A percentile compares a stretch with the other conserved stretches of the same genome.
These are phyloP conservation scores for Seira sanloemensis DNA, from an alignment of 2,888 invertebrate genomes.

Conservation along the genomic window DNA sequence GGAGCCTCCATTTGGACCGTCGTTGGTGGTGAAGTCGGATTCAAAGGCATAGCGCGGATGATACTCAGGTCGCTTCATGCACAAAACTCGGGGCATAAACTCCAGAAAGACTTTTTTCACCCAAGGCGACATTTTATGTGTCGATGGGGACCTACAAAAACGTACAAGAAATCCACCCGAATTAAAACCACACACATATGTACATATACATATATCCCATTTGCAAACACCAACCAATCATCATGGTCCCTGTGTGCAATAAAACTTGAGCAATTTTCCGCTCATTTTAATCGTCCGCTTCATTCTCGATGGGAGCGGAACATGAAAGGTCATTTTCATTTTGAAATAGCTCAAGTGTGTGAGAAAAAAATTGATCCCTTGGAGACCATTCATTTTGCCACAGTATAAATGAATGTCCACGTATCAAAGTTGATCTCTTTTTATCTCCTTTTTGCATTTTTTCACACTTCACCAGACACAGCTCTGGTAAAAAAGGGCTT, in stretches of 20 bases:
- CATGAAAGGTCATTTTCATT: not conserved
- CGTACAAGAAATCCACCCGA: slow-evolving; percentile 77
- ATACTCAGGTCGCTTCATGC: slow-evolving; percentile 94
- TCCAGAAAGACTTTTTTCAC: slow-evolving; percentile 93
- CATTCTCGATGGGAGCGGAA: not conserved
- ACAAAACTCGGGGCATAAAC: slow-evolving; percentile 91
- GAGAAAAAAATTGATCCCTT: slow-evolving; percentile 13
- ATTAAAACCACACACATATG: not conserved
- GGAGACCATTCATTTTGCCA: slow-evolving; percentile 18
- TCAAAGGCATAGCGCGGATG: slow-evolving; percentile 82
- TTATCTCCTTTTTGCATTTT: not conserved
- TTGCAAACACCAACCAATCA: not conserved
- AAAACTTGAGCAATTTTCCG: not conserved
- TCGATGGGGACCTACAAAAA: slow-evolving; percentile 90
- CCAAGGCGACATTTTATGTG: slow-evolving; percentile 95
- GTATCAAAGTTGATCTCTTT: not conserved
- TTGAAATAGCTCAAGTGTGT: not conserved
- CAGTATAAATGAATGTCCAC: not conserved
- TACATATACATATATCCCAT: not conserved
- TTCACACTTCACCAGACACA: not conserved
- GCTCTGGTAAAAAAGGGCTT: no score
- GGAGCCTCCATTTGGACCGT: slow-evolving; percentile 33
- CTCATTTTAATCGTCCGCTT: not conserved
- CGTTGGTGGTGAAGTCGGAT: slow-evolving; percentile 82
- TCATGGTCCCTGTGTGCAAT: no score